Conservation (phyloP, 2,888 invertebrate species). For the Flexamia atlantica region DNA sequence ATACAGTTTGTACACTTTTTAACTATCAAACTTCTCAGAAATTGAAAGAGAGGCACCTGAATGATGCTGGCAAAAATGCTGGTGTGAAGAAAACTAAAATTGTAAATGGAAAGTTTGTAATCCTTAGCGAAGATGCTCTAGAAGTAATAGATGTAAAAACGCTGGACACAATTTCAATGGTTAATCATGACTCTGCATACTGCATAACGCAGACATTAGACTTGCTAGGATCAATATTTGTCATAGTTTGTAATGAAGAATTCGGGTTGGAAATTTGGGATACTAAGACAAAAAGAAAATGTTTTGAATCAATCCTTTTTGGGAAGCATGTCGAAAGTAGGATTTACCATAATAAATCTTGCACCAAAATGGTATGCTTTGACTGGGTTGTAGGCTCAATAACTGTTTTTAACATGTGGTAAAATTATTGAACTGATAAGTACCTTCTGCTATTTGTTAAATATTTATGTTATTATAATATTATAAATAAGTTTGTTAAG, state of each 20-base stretch:
- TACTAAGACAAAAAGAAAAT: background rate
- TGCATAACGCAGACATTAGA: background rate
- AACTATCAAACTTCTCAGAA: background rate
- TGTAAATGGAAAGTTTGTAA: conserved; percentile 18
- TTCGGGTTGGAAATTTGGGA: background rate
- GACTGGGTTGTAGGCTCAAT: background rate
- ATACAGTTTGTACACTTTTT: conserved; percentile 8
- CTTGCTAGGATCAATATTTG: conserved; percentile 18
- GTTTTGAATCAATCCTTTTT: background rate
- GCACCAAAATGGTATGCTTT: conserved; percentile 1
- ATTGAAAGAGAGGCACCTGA: background rate
- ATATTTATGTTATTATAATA: too few species aligned
- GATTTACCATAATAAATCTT: background rate
- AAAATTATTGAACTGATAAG: too few species aligned
- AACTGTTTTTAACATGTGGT: background rate
- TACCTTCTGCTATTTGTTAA: too few species aligned
- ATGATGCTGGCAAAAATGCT: background rate
- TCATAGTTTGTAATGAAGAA: background rate
- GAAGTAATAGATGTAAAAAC: background rate
- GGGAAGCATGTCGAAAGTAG: background rate
- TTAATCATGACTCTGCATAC: background rate
- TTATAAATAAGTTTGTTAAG: too few species aligned
- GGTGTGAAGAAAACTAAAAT: background rate
- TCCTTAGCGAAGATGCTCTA: background rate
- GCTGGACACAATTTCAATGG: background rate